Evolutionary conservation across 2,113 vertebrate species (phyloP), one percentile per base, ranked within the genome.

Genomic region (Neogobius melanostomus): DNA sequence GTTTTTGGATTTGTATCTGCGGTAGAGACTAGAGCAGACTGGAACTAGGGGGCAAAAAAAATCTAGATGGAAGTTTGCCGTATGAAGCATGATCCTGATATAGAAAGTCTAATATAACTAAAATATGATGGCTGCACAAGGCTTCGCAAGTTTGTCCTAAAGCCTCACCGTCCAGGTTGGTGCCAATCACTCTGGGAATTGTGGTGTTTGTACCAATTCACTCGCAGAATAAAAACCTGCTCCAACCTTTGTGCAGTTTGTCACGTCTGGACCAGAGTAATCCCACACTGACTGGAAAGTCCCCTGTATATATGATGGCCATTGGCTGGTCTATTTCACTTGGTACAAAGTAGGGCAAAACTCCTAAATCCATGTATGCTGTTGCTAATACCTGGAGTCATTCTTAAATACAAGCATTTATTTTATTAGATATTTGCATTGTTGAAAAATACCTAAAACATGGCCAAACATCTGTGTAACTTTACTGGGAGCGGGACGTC

Each of bases 1-100:
- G 82, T 64, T 51, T 84, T 77, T 84, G 88, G 87, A 91, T 92
- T 89, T 90, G 90, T 87, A 88, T 86, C 90, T 87, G 71, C 71
- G 69, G 69, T 70, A 69, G 66, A 45, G 53, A 67, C 68, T 72
- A 71, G 74, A 83, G 62, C 66, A 61, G 82, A 70, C 42, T 69
- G 70, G 65, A 68, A 75, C 74, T 78, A 53, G 0, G 1, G 52
- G 74, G 9, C 11, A 56, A 56, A 56, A 77, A 83, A 89, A 42
- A 80, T 82, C 57, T 77, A 70, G 59, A 61, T 74, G 66, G 71
- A 72, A 79, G 75, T 80, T 36, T 73, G 61, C 64, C n/a, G 45
- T 69, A 65, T 66, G 79, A 79, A 17, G 68, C 15, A 0, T 0
- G 47, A 68, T 72, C 66, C 50, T 81, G 82, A 85, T 81, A 70